Conservation (phyloP, 2,888 invertebrate species). For the Rotaria sp. region DNA sequence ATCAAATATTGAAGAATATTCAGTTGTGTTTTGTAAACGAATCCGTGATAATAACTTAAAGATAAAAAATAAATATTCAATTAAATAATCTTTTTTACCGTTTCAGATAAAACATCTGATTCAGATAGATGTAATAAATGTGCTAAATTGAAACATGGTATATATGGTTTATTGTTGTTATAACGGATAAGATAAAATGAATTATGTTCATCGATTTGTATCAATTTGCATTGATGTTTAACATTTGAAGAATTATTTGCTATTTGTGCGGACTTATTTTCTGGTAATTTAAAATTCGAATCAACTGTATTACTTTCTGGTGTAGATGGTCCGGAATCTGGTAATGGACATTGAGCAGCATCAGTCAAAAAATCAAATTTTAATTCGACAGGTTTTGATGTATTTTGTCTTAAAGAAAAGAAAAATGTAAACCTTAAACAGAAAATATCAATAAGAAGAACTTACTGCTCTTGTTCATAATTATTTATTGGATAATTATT, state of each 20-base stretch:
- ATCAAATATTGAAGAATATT: not conserved
- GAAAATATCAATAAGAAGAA: not conserved
- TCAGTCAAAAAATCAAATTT: not conserved
- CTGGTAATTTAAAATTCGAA: not conserved
- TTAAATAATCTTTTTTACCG: not conserved
- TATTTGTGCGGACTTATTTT: not conserved
- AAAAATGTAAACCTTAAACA: not conserved
- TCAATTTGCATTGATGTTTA: not conserved
- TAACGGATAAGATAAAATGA: not conserved
- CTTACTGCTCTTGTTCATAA: not conserved
- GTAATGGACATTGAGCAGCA: not conserved
- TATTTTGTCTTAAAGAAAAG: not conserved
- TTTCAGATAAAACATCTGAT: not conserved
- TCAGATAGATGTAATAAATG: not conserved
- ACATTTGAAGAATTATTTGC: not conserved
- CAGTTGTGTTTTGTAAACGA: not conserved
- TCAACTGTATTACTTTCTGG: not conserved
- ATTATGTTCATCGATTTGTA: not conserved
- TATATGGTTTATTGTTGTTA: not conserved
- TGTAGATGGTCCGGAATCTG: not conserved
- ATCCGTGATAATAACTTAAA: not conserved
- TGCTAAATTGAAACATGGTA: constrained; percentile 2
- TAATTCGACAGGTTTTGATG: not conserved
- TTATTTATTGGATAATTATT: not conserved
- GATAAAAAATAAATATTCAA: not conserved